Evolutionary conservation across 2,888 invertebrate genomes (phyloP), one percentile per base, ranked within the genome.

Genomic region (Eurytoma adleriae): DNA sequence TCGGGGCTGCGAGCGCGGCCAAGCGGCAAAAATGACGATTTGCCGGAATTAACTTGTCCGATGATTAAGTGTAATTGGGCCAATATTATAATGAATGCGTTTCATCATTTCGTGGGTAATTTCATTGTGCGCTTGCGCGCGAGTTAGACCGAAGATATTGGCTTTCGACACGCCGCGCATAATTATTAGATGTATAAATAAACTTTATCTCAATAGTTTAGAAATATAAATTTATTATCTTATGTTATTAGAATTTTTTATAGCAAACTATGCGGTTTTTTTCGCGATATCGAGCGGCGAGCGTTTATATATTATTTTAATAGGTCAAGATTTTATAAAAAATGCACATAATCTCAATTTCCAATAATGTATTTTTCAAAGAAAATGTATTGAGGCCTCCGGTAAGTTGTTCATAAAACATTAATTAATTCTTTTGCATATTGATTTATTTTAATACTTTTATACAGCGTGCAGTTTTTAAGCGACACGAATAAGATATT

Each of bases 371-470:
- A 76, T 69, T 70, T 70, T 59, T 48, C 70, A 18, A 59, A 69
- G 16, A 14, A 50, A 72, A 72, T 3, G 62, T 62, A 62, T 56
- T 48, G 18, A 30, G 64, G 54, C 24, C 61, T 70, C 66, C 54
- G 18, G 50, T 61, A 59, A 64, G 56, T 57, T 48, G 70, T 56
- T 40, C 48, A 66, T 77, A 24, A 69, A 77, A 70, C 27, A 77
- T 77, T 76, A 61, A 76, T 76, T 77, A 24, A 77, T 62, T 56
- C 48, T 56, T 61, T 40, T 77, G 70, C 62, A 77, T 77, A 77
- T 77, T 73, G 78, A 78, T 78, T 78, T 72, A 78, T 78, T 73
- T 73, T 61, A 73, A 73, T 61, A 66, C 67, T 72, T 78, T 72
- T 71, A 54, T 57, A 18, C 10, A 16, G 5, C 30, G n/a, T 40